A percentile compares a stretch with the other conserved stretches of the same genome.
Evolutionary conservation across 2,113 vertebrate species (phyloP).

Genomic region (Monopterus albus): DNA sequence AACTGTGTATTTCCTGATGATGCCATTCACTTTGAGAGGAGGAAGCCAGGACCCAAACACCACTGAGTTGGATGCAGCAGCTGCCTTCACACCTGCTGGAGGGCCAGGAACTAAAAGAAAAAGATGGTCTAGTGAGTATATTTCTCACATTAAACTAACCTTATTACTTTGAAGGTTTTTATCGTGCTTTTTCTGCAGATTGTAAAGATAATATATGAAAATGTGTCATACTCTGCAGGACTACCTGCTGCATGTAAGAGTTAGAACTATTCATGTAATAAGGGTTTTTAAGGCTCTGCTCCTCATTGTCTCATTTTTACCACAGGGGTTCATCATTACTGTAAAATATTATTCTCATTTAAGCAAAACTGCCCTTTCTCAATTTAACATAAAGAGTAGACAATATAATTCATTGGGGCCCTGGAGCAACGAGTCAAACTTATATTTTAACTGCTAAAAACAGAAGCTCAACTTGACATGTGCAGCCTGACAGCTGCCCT

Average conservation of each 20-base stretch:
- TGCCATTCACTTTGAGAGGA: conserved; percentile 92
- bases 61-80: conserved; percentile 89
- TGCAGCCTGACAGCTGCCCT: not conserved
- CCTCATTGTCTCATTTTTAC: not conserved
- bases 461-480: not conserved
- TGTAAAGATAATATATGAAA: conserved; percentile 17
- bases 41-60: conserved; percentile 97
- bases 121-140: conserved; percentile 14
- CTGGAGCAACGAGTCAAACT: not conserved
- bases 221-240: not conserved
- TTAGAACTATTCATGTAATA: conserved; percentile 13
- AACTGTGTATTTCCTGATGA: conserved; percentile 95
- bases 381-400: conserved; percentile 4
- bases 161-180: conserved; percentile 16
- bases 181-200: conserved; percentile 17
- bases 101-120: conserved; percentile 89
- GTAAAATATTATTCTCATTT: conserved; percentile 8
- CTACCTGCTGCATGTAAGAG: not conserved
- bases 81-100: conserved; percentile 93
- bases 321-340: not conserved
- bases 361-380: not conserved
- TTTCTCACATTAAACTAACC: conserved; percentile 11
- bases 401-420: not conserved
- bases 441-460: not conserved
- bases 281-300: conserved; percentile 19